phyloP scores from a whole-genome alignment of 2,888 invertebrate genomes.

The Monochamus alternatus region DNA sequence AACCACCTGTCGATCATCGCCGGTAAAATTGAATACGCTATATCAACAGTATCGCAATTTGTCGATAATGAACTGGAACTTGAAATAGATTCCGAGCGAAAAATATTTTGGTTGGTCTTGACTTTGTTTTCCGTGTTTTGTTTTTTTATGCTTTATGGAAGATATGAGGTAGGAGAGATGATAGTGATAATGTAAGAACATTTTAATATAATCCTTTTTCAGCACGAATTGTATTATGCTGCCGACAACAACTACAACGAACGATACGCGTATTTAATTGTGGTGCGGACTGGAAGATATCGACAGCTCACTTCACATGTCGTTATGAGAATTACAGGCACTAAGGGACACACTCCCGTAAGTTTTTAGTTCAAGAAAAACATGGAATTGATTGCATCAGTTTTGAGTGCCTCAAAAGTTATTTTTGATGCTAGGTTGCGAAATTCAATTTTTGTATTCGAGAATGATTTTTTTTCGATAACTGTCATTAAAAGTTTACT shows the following conservation, averaged over 20 bases:
- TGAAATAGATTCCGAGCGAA: not conserved
- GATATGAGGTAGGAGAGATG: not conserved
- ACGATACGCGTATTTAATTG: slow-evolving; percentile 15
- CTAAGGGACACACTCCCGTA: not conserved
- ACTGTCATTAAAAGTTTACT: no score
- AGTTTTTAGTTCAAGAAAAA: no score
- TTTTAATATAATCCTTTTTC: not conserved
- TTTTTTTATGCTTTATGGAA: not conserved
- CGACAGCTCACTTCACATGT: slow-evolving; percentile 21
- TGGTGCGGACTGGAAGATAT: slow-evolving; percentile 2
- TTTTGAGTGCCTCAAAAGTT: no score
- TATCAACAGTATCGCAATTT: not conserved
- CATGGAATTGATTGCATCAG: no score
- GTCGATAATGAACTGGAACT: not conserved
- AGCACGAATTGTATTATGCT: slow-evolving; percentile 18
- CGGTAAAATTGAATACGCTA: slow-evolving; percentile 2
- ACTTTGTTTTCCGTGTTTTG: not conserved
- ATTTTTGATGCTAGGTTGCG: no score
- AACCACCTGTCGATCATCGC: slow-evolving; percentile 6
- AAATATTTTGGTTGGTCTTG: not conserved
- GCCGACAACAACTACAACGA: slow-evolving; percentile 19
- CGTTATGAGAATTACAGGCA: slow-evolving; percentile 14
- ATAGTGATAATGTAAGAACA: not conserved
- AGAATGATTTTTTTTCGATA: no score
- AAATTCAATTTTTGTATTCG: no score